Conservation (phyloP, 2,113 vertebrate species). For the Passer domesticus region DNA sequence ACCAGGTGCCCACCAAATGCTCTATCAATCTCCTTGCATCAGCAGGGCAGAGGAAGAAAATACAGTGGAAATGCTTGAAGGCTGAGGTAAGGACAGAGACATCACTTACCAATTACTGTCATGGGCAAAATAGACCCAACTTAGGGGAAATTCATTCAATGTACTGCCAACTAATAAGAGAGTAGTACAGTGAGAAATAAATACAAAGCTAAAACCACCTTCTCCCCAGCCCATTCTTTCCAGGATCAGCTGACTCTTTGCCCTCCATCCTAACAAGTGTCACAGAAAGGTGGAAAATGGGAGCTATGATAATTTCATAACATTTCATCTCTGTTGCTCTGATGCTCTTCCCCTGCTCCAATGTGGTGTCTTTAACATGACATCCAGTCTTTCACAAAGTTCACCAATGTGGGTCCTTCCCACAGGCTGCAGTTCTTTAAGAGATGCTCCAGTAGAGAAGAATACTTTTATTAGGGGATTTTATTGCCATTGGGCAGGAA, state of each 20-base stretch:
- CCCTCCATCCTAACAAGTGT: neutral
- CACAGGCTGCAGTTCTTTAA: neutral
- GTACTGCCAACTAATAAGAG: neutral
- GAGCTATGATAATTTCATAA: neutral
- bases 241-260: neutral
- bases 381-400: neutral
- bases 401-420: neutral
- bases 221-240: neutral
- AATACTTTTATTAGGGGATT: neutral
- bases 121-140: neutral
- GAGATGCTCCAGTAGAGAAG: neutral
- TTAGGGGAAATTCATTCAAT: neutral
- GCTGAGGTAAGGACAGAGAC: neutral
- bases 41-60: neutral
- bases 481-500: neutral
- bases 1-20: neutral
- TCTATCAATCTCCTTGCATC: neutral
- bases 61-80: neutral
- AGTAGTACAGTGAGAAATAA: neutral
- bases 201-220: neutral
- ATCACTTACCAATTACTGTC: neutral
- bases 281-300: neutral
- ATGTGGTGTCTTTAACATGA: accelerated
- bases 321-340: neutral
- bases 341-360: neutral